Evolutionary conservation across 2,797 vertebrate genomes (phyloP).

Genomic region (Hippoglossus hippoglossus): DNA sequence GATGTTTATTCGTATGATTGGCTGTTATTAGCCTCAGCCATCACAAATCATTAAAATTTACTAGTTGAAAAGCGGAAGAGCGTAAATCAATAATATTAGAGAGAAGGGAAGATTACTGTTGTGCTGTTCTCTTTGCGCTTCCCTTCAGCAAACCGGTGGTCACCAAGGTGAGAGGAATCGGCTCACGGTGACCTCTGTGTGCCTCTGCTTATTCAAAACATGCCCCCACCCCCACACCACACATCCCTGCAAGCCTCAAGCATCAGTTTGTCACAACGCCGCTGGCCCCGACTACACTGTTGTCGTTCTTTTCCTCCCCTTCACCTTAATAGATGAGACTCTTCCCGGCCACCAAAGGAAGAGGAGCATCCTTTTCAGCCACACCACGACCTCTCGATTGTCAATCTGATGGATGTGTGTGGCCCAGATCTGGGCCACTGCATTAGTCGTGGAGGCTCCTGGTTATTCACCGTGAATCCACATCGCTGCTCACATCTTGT

Average conservation of each 20-base stretch:
- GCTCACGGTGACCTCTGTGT: slow-evolving; percentile 61
- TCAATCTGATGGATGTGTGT: slow-evolving; percentile 76
- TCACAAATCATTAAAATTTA: slow-evolving; percentile 16
- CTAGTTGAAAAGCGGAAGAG: slow-evolving; percentile 9
- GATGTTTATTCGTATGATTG: slow-evolving; percentile 18
- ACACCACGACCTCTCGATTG: slow-evolving; percentile 62
- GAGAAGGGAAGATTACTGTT: slow-evolving; percentile 17
- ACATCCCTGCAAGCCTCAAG: slow-evolving; percentile 10
- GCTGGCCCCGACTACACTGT: slow-evolving; percentile 19
- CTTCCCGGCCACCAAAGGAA: slow-evolving; percentile 21
- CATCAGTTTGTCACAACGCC: slow-evolving; percentile 28
- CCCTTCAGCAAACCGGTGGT: slow-evolving; percentile 18
- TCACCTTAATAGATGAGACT: slow-evolving; percentile 60
- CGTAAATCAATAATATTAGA: slow-evolving; percentile 4
- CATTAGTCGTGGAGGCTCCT: slow-evolving; percentile 59
- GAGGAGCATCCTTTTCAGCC: slow-evolving; percentile 51
- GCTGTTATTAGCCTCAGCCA: slow-evolving; percentile 11
- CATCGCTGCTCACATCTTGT: slow-evolving; percentile 62
- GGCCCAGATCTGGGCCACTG: slow-evolving; percentile 68
- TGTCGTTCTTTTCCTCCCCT: slow-evolving; percentile 47
- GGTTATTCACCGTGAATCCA: slow-evolving; percentile 53
- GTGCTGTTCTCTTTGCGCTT: slow-evolving; percentile 20
- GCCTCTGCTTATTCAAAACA: slow-evolving; percentile 47
- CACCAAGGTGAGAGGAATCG: slow-evolving; percentile 58
- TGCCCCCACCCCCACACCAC: slow-evolving; percentile 12